These are phyloP conservation scores for Fulica atra DNA, from an alignment of 2,113 vertebrate species.

Conservation along the genomic window DNA sequence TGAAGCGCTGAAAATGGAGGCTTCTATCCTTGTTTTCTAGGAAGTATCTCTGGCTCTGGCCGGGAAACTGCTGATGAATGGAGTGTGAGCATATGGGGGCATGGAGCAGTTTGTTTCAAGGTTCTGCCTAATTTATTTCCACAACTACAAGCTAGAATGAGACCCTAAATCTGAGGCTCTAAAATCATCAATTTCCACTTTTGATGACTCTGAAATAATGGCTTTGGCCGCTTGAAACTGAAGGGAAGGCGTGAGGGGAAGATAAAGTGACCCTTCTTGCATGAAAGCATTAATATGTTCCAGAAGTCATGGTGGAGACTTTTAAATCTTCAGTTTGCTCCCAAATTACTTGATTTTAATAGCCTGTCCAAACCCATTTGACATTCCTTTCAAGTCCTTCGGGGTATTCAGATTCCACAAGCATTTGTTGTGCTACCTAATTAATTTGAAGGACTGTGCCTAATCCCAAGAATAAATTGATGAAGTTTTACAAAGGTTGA, in stretches of 20 bases:
- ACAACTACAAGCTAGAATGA: not conserved
- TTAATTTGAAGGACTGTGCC: constrained; percentile 1
- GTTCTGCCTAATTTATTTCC: not conserved
- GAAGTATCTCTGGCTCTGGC: not conserved
- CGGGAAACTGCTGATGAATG: not conserved
- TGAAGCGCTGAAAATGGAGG: not conserved
- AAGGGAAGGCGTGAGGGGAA: not conserved
- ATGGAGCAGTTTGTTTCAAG: not conserved
- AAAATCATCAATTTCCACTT: not conserved
- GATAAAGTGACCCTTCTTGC: not conserved
- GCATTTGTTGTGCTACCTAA: constrained; percentile 3
- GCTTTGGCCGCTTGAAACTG: not conserved
- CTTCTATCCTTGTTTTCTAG: not conserved
- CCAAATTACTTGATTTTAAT: constrained; percentile 11
- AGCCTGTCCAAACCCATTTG: not conserved
- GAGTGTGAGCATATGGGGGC: not conserved
- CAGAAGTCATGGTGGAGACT: not conserved
- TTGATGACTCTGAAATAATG: not conserved
- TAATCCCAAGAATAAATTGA: not conserved
- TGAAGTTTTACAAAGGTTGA: not conserved
- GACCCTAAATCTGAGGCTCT: not conserved
- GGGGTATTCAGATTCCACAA: not conserved
- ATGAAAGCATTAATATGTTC: not conserved
- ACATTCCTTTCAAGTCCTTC: not conserved
- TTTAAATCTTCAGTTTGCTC: not conserved